Evolutionary conservation across 2,113 vertebrate genomes (phyloP).

Genomic region (Anhinga rufa): DNA sequence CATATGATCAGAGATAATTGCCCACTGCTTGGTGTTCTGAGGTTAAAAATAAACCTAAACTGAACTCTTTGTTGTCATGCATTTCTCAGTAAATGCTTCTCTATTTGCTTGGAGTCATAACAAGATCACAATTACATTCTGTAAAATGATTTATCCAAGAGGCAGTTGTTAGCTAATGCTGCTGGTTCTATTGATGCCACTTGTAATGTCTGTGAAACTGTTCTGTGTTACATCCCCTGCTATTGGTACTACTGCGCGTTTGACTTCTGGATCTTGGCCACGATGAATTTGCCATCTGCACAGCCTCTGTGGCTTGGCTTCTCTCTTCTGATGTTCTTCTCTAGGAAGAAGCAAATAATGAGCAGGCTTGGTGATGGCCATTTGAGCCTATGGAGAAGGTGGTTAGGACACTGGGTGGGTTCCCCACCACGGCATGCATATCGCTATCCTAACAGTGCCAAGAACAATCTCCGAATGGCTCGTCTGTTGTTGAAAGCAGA

Average conservation of each 20-base stretch:
- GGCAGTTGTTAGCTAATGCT: neutral
- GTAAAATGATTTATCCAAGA: neutral
- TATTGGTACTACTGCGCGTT: neutral
- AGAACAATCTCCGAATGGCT: neutral
- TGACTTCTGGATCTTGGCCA: neutral
- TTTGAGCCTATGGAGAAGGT: neutral
- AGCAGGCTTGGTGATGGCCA: neutral
- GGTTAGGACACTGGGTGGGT: neutral
- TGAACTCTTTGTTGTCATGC: neutral
- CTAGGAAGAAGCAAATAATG: neutral
- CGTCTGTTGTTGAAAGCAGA: neutral
- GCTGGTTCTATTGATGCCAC: neutral
- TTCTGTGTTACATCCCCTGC: neutral
- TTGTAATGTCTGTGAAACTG: neutral
- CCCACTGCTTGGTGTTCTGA: neutral
- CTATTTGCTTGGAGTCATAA: neutral
- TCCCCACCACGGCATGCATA: neutral
- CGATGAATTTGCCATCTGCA: neutral
- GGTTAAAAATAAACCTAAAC: neutral
- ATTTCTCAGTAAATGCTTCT: neutral
- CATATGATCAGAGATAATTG: neutral
- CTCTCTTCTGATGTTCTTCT: neutral
- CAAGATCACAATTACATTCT: neutral
- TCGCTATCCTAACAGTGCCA: neutral
- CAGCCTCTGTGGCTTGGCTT: neutral